Evolutionary conservation across 1,140 invertebrate species (phyloP).

Genomic region (Heliconius eleuchia): DNA sequence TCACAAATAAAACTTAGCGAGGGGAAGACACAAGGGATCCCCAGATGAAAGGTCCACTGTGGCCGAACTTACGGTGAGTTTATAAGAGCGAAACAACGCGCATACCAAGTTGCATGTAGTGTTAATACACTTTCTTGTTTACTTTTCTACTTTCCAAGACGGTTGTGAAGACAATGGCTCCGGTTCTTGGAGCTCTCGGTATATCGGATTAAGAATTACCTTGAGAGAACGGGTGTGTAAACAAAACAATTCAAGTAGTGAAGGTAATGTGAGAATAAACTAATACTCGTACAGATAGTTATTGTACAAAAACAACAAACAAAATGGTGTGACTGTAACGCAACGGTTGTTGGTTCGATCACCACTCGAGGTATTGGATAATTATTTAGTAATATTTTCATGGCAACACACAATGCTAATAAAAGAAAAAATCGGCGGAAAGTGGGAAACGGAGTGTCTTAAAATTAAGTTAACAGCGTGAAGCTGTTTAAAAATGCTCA

Average conservation of each 20-base stretch:
- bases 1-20: slow-evolving; percentile 11
- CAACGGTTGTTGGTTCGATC: too few relatives aligned
- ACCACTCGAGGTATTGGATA: too few relatives aligned
- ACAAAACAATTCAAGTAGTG: slow-evolving; percentile 22
- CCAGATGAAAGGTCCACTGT: slow-evolving; percentile 11
- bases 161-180: slow-evolving; percentile 13
- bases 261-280: neutral
- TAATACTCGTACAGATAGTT: neutral
- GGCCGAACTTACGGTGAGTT: neutral
- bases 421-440: too few relatives aligned
- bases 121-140: slow-evolving; percentile 16
- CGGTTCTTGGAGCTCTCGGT: neutral
- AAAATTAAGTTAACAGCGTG: too few relatives aligned
- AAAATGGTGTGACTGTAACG: too few relatives aligned
- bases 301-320: too few relatives aligned
- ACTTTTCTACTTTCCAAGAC: slow-evolving; percentile 4
- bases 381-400: too few relatives aligned
- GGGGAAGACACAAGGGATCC: neutral
- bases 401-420: too few relatives aligned
- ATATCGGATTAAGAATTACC: slow-evolving; percentile 17
- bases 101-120: slow-evolving; percentile 22
- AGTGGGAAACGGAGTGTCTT: too few relatives aligned
- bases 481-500: too few relatives aligned
- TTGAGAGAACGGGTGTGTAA: neutral
- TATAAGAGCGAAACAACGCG: slow-evolving; percentile 13